phyloP scores from a whole-genome alignment of 2,888 invertebrate genomes.

The Polydesmus complanatus region DNA sequence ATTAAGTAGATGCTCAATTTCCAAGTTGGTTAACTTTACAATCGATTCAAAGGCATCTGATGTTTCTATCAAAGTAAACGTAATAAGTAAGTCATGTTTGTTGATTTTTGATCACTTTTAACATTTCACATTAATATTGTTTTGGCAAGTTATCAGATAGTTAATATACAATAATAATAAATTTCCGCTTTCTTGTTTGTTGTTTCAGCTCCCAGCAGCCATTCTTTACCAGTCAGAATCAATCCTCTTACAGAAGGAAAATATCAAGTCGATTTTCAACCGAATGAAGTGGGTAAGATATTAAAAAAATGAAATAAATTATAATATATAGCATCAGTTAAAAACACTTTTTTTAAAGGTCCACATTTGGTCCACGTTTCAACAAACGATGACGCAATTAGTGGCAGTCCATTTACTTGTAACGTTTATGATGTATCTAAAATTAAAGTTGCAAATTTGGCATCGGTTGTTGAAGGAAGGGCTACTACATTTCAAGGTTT shows the following conservation, averaged over 20 bases:
- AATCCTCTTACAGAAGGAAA: slow-evolving; percentile 44
- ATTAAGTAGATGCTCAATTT: slow-evolving; percentile 53
- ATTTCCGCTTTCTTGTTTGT: background rate
- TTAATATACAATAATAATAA: background rate
- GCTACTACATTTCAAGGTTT: slow-evolving; percentile 32
- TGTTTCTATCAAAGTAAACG: slow-evolving; percentile 22
- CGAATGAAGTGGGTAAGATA: slow-evolving; percentile 53
- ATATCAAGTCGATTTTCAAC: slow-evolving; percentile 65
- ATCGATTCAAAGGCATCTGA: slow-evolving; percentile 41
- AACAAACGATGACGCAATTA: slow-evolving; percentile 54
- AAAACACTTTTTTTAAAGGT: slow-evolving; percentile 41
- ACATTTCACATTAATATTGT: slow-evolving; percentile 26
- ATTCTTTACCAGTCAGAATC: slow-evolving; percentile 57
- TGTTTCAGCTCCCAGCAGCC: slow-evolving; percentile 55
- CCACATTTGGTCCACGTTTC: slow-evolving; percentile 70
- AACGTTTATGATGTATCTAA: slow-evolving; percentile 77
- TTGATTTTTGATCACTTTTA: too few relatives aligned
- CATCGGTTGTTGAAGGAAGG: slow-evolving; percentile 28
- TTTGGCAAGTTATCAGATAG: too few relatives aligned
- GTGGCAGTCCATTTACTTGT: slow-evolving; percentile 84
- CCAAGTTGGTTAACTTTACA: slow-evolving; percentile 45
- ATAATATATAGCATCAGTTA: too few relatives aligned
- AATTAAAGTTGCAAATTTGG: slow-evolving; percentile 38
- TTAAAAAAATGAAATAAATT: slow-evolving; percentile 7
- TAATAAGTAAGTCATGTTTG: slow-evolving; percentile 24